phyloP scores from a whole-genome alignment of 2,888 invertebrate species.

The Phytoseiulus persimilis region DNA sequence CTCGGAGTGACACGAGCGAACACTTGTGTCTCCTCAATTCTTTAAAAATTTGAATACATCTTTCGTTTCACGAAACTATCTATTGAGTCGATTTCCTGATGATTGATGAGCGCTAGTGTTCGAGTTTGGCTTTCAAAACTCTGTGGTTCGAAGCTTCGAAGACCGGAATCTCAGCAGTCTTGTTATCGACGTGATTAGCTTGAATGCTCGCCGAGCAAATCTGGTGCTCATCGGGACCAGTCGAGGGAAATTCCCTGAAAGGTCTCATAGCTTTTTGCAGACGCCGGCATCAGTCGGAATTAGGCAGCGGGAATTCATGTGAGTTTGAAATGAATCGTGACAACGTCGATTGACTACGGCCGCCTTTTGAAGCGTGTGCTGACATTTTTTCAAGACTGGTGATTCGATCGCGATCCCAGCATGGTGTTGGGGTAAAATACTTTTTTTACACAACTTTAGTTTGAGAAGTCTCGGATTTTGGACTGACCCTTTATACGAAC shows the following conservation, averaged over 20 bases:
- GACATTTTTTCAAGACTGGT: background rate
- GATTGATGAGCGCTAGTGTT: background rate
- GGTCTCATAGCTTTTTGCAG: too few species aligned
- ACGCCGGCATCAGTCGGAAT: too few species aligned
- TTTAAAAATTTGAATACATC: background rate
- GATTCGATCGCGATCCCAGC: background rate
- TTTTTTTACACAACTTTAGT: background rate
- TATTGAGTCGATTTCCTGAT: background rate
- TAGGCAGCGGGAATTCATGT: too few species aligned
- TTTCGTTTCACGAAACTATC: background rate
- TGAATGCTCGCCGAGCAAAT: too few species aligned
- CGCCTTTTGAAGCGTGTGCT: background rate
- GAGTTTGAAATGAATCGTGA: background rate
- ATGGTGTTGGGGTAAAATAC: background rate
- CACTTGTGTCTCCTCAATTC: background rate
- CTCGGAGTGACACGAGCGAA: background rate
- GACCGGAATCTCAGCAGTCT: too few species aligned
- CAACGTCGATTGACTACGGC: background rate
- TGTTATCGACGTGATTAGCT: too few species aligned
- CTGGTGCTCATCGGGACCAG: too few species aligned
- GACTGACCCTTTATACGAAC: background rate
- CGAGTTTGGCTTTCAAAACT: background rate
- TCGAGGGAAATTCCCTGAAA: too few species aligned
- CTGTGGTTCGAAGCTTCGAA: background rate
- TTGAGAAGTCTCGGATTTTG: background rate